A percentile compares a stretch with the other conserved stretches of the same genome.
Conservation (phyloP, 2,797 vertebrate genomes). For the Mareca strepera region DNA sequence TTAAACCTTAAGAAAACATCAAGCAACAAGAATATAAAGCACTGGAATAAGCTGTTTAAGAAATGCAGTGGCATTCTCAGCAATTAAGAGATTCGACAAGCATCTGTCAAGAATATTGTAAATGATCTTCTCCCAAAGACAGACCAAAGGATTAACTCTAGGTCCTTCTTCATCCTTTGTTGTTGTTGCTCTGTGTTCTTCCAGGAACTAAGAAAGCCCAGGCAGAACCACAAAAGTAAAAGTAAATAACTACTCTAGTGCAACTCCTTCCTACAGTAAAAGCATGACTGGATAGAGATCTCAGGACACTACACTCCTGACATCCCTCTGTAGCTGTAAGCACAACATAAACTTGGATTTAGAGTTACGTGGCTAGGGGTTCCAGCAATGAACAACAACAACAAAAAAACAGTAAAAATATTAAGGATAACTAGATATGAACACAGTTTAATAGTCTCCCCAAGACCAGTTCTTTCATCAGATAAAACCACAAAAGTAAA, state of each 20-base stretch:
- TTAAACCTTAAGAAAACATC: not conserved
- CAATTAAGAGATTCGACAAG: constrained; percentile 45
- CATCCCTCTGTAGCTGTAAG: not conserved
- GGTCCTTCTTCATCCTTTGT: not conserved
- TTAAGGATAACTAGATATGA: not conserved
- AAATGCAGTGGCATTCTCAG: not conserved
- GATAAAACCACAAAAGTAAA: not conserved
- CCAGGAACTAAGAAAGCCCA: constrained; percentile 1
- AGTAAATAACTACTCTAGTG: constrained; percentile 15
- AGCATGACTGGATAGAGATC: not conserved
- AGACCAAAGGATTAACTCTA: constrained; percentile 6
- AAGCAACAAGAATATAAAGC: not conserved
- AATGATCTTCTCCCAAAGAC: not conserved
- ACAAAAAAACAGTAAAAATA: not conserved
- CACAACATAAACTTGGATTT: not conserved
- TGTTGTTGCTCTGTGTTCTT: not conserved
- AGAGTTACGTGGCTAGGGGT: not conserved
- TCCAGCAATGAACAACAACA: not conserved
- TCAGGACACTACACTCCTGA: not conserved
- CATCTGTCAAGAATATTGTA: not conserved
- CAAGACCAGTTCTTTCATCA: not conserved
- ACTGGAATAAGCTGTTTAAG: not conserved
- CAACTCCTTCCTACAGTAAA: not conserved
- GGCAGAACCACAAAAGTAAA: not conserved
- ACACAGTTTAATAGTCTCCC: not conserved